These are phyloP conservation scores for Netelia virgata DNA, from an alignment of 2,888 invertebrate genomes.

Conservation along the genomic window DNA sequence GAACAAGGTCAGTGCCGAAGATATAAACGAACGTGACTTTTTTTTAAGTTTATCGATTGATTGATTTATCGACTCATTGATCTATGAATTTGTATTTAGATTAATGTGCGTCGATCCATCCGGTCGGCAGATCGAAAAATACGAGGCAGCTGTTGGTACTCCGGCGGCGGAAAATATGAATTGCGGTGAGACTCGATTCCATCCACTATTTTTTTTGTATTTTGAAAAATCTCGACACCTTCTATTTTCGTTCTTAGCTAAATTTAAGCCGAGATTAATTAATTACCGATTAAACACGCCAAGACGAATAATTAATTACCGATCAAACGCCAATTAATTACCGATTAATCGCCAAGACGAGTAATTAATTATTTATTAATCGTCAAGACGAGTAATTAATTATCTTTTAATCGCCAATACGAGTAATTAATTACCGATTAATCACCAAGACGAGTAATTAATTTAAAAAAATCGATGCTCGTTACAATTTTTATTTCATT, in stretches of 20 bases:
- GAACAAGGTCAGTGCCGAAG: slow-evolving; percentile 76
- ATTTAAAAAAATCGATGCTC: no score
- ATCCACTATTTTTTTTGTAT: no score
- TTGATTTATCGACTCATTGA: slow-evolving; percentile 38
- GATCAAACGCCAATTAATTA: no score
- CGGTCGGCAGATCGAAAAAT: slow-evolving; percentile 86
- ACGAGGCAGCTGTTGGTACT: slow-evolving; percentile 84
- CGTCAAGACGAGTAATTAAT: not conserved
- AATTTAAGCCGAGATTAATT: not conserved
- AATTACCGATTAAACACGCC: no score
- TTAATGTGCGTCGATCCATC: slow-evolving; percentile 87
- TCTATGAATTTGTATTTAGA: slow-evolving; percentile 82
- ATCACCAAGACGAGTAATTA: not conserved
- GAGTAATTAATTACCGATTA: not conserved
- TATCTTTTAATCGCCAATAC: no score
- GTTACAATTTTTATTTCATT: not conserved
- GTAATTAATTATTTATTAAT: no score
- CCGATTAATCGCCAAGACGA: not conserved
- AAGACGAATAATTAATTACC: not conserved
- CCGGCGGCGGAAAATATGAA: slow-evolving; percentile 86
- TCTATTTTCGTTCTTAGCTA: no score
- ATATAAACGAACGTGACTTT: not conserved
- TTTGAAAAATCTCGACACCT: no score
- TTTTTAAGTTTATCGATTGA: slow-evolving; percentile 50
- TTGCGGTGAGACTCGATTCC: slow-evolving; percentile 87